Percentiles rank a stretch among this genome's conserved stretches.
phyloP scores from a whole-genome alignment of 2,113 vertebrate genomes.

The Epinephelus cyanopodus region DNA sequence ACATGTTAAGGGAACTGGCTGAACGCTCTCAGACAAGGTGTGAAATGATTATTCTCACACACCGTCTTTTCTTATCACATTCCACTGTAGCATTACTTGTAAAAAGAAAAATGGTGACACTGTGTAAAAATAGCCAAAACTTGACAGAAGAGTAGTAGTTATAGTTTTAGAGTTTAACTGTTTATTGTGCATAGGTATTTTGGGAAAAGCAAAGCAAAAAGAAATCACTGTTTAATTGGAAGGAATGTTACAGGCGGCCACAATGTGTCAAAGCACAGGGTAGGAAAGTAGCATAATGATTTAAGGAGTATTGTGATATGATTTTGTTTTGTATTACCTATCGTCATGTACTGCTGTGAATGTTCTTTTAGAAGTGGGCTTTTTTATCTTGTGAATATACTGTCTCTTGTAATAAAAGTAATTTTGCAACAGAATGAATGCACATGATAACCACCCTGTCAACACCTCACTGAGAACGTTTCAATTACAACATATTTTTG shows the following conservation, averaged over 20 bases:
- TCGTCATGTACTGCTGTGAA: background rate
- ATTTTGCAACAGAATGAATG: background rate
- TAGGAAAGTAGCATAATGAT: background rate
- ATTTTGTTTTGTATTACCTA: background rate
- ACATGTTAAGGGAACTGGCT: conserved; percentile 20
- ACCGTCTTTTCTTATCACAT: conserved; percentile 23
- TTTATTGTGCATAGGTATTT: background rate
- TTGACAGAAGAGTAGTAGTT: conserved; percentile 12
- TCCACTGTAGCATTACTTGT: conserved; percentile 4
- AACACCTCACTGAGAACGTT: background rate
- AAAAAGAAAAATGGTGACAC: conserved; percentile 33
- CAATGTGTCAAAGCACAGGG: background rate
- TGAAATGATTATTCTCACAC: conserved; percentile 61
- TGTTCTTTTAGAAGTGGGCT: background rate
- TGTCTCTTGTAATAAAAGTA: background rate
- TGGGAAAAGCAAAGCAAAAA: conserved; percentile 6
- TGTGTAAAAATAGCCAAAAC: conserved; percentile 33
- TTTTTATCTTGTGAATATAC: background rate
- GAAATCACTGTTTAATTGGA: background rate
- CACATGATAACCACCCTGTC: background rate
- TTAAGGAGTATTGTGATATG: background rate
- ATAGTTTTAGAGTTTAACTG: background rate
- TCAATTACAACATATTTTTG: conserved; percentile 20
- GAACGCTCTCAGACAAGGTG: conserved; percentile 56
- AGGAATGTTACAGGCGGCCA: background rate